phyloP scores from a whole-genome alignment of 2,888 invertebrate species.

The Drosophila barbarae region DNA sequence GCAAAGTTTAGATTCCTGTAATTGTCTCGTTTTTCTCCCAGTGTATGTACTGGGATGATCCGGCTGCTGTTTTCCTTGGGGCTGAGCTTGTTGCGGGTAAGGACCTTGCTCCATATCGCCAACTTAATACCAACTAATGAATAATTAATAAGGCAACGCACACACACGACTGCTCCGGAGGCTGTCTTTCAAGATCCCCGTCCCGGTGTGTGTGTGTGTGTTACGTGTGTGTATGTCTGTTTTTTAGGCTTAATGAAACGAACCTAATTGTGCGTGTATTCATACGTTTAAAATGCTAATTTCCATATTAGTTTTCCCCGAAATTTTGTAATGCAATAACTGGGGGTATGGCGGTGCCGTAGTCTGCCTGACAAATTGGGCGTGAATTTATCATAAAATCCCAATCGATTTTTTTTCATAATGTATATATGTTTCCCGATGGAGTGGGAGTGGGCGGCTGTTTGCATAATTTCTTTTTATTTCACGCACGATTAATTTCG shows the following conservation, averaged over 20 bases:
- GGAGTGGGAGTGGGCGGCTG: constrained; percentile 13
- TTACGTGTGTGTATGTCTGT: constrained; percentile 40
- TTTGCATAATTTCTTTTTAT: constrained; percentile 75
- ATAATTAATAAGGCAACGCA: constrained; percentile 72
- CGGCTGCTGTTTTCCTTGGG: constrained; percentile 38
- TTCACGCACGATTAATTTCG: constrained; percentile 66
- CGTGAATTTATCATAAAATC: constrained; percentile 67
- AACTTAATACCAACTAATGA: constrained; percentile 74
- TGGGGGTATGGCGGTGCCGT: neutral
- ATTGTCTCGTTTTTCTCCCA: neutral
- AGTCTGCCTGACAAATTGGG: constrained; percentile 57
- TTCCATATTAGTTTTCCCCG: constrained; percentile 65
- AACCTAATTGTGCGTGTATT: constrained; percentile 71
- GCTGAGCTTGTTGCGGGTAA: constrained; percentile 19
- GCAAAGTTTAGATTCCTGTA: neutral
- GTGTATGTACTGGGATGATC: constrained; percentile 20
- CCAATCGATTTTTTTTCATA: constrained; percentile 61
- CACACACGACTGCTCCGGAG: constrained; percentile 39
- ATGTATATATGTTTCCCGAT: neutral
- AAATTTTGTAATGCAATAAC: constrained; percentile 57
- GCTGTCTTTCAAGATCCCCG: constrained; percentile 28
- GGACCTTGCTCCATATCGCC: constrained; percentile 53
- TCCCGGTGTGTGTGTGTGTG: constrained; percentile 42
- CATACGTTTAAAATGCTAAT: constrained; percentile 74
- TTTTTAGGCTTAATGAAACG: constrained; percentile 70